Conservation (phyloP, 2,113 vertebrate genomes). For the Morone chrysops region DNA sequence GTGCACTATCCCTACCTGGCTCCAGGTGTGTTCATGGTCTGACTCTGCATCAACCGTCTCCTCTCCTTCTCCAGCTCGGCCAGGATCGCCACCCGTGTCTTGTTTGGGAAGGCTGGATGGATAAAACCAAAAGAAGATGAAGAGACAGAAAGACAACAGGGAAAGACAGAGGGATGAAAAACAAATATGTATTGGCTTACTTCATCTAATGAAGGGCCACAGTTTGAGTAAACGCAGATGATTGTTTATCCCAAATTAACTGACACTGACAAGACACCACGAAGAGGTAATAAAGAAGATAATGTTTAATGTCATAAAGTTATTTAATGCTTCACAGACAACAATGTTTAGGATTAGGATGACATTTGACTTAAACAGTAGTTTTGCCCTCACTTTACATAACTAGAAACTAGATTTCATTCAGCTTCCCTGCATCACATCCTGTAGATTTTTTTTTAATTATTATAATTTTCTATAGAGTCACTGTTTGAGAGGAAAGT, state of each 20-base stretch:
- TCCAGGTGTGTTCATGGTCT: constrained; percentile 93
- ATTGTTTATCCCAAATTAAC: neutral
- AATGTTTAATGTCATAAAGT: neutral
- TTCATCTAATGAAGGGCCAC: neutral
- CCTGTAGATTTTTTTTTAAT: too few species aligned
- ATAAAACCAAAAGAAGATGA: neutral
- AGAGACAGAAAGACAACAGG: neutral
- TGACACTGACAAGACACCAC: too few species aligned
- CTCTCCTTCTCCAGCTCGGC: constrained; percentile 97
- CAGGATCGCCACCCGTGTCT: constrained; percentile 94
- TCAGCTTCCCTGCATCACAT: too few species aligned
- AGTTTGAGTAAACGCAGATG: neutral
- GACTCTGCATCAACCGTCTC: constrained; percentile 93
- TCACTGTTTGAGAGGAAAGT: neutral
- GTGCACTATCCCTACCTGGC: constrained; percentile 85
- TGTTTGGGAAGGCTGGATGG: constrained; percentile 90
- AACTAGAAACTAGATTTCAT: too few species aligned
- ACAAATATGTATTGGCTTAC: too few species aligned
- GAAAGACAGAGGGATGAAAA: neutral
- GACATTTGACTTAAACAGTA: too few species aligned
- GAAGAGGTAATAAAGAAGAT: neutral
- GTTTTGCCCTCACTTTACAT: too few species aligned
- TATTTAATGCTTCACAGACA: neutral
- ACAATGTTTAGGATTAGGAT: neutral
- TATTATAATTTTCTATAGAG: neutral